Conservation (phyloP, 2,888 invertebrate genomes). For the Cephus spinipes region DNA sequence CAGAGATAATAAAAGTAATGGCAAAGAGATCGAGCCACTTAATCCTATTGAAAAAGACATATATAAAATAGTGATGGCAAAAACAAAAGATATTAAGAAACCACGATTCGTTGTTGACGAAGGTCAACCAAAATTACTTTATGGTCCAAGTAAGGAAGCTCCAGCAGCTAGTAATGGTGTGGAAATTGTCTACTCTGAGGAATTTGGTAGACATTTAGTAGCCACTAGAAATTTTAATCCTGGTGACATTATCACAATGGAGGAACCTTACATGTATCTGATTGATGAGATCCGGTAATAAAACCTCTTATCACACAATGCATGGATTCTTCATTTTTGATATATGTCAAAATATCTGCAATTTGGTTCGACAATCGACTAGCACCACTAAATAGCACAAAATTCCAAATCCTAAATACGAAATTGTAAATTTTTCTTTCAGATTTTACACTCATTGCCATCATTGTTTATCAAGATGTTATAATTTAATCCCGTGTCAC, state of each 20-base stretch:
- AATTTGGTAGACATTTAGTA: conserved; percentile 58
- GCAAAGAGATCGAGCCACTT: conserved; percentile 27
- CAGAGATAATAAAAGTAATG: no score
- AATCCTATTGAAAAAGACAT: conserved; percentile 18
- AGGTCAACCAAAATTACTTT: conserved; percentile 41
- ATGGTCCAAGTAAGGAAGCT: conserved; percentile 54
- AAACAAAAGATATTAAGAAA: conserved; percentile 13
- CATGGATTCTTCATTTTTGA: background rate
- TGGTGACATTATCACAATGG: conserved; percentile 56
- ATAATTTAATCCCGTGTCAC: conserved; percentile 58
- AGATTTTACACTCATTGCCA: conserved; percentile 64
- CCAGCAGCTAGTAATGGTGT: conserved; percentile 55
- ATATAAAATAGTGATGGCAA: background rate
- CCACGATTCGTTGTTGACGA: conserved; percentile 48
- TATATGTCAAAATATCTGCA: background rate
- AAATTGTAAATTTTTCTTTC: background rate
- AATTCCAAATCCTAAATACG: background rate
- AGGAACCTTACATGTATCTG: conserved; percentile 55
- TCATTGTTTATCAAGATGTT: conserved; percentile 55
- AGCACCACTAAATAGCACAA: no score
- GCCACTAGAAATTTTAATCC: conserved; percentile 57
- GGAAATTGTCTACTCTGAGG: conserved; percentile 48
- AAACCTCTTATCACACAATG: conserved; percentile 26
- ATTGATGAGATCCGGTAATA: conserved; percentile 55
- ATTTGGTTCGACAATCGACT: background rate